Evolutionary conservation across 2,797 vertebrate species (phyloP).

Genomic region (Paguma larvata): DNA sequence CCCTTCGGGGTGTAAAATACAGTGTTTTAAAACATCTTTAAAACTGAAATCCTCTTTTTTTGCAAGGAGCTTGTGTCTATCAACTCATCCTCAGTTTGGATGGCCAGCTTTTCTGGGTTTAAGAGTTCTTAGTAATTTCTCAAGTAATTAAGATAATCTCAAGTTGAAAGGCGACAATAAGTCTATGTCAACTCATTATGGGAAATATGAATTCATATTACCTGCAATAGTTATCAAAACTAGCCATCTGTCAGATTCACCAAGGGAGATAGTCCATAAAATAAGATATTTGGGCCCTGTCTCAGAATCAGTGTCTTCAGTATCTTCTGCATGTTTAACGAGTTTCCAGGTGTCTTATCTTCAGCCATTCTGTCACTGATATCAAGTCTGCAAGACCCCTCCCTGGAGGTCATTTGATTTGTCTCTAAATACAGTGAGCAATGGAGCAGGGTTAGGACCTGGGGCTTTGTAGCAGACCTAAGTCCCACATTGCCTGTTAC

Average conservation of each 20-base stretch:
- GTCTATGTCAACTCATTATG: not conserved
- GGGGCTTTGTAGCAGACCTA: not conserved
- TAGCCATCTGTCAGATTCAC: not conserved
- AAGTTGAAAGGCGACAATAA: not conserved
- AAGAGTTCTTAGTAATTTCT: not conserved
- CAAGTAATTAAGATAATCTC: not conserved
- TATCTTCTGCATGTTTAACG: not conserved
- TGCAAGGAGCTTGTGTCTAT: not conserved
- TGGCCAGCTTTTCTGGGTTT: not conserved
- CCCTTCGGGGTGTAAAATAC: not conserved
- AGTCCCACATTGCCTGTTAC: not conserved
- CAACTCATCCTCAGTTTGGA: not conserved
- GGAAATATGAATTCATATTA: not conserved
- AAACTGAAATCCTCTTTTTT: not conserved
- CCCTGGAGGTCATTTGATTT: not conserved
- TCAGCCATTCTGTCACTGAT: not conserved
- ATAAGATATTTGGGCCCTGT: not conserved
- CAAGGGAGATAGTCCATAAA: not conserved
- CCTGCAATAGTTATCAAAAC: not conserved
- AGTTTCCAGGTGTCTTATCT: not conserved
- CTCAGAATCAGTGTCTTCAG: not conserved
- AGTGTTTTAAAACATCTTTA: not conserved
- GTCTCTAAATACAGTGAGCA: not conserved
- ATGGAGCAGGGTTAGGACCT: not conserved
- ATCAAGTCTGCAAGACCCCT: not conserved